Percentiles rank a stretch among this genome's conserved stretches.
phyloP scores from a whole-genome alignment of 2,797 vertebrate species.

The Catostomus latipinnis region DNA sequence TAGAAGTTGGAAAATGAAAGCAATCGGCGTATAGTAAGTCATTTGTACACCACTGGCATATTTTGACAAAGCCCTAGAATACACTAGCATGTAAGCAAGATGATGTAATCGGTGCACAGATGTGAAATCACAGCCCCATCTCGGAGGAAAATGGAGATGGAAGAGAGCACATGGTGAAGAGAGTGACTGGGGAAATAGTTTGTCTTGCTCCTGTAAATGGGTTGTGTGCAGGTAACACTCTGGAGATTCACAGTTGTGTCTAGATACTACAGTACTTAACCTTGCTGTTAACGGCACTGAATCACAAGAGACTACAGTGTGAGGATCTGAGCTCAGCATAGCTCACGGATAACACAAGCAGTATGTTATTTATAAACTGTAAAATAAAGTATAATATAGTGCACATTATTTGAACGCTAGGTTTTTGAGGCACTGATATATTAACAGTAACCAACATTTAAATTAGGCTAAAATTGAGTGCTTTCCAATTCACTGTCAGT shows the following conservation, averaged over 20 bases:
- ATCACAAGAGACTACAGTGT: background rate
- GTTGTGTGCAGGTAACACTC: constrained; percentile 5
- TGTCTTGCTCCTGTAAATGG: background rate
- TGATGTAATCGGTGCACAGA: constrained; percentile 7
- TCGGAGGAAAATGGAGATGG: background rate
- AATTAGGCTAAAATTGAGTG: too few relatives aligned
- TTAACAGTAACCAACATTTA: too few relatives aligned
- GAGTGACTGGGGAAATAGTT: background rate
- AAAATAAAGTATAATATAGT: too few relatives aligned
- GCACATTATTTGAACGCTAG: too few relatives aligned
- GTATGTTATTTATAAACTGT: background rate
- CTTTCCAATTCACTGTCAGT: too few relatives aligned
- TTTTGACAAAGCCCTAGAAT: background rate
- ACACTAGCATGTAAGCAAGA: background rate
- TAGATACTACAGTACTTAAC: constrained; percentile 2
- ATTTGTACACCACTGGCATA: background rate
- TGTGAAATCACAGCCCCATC: constrained; percentile 1
- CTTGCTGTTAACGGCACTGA: background rate
- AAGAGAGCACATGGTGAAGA: background rate
- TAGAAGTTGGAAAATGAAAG: too few relatives aligned
- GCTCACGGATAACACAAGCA: background rate
- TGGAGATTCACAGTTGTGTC: background rate
- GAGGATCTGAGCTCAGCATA: background rate
- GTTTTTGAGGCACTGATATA: too few relatives aligned
- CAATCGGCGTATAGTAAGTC: background rate